Conservation (phyloP, 1,140 invertebrate species). For the Propsilocerus akamusi region DNA sequence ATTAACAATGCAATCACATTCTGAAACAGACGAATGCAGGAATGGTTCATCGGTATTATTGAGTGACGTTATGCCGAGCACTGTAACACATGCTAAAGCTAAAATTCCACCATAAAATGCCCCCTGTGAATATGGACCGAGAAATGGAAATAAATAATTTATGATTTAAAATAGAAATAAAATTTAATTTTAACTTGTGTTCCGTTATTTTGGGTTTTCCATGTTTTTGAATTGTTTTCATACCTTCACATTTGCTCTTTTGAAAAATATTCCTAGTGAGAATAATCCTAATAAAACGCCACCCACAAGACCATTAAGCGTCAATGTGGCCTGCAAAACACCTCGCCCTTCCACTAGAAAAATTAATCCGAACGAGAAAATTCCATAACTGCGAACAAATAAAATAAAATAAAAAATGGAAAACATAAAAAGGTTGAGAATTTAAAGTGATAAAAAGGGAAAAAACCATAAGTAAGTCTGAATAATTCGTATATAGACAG, state of each 20-base stretch:
- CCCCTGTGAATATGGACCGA: slow-evolving; percentile 14
- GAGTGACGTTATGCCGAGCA: slow-evolving; percentile 28
- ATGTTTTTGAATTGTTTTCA: slow-evolving; percentile 8
- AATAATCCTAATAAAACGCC: slow-evolving; percentile 72
- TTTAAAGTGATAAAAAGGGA: no score
- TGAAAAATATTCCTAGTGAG: slow-evolving; percentile 73
- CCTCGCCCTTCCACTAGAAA: slow-evolving; percentile 65
- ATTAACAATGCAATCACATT: slow-evolving; percentile 26
- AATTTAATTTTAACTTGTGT: not conserved
- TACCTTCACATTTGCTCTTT: slow-evolving; percentile 61
- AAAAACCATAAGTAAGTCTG: no score
- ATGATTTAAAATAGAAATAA: not conserved
- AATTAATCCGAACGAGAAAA: slow-evolving; percentile 34
- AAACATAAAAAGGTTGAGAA: slow-evolving; percentile 8
- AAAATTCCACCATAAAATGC: slow-evolving; percentile 29
- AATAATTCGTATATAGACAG: no score
- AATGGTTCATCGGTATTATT: slow-evolving; percentile 23
- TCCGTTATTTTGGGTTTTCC: not conserved
- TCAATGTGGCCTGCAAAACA: slow-evolving; percentile 65
- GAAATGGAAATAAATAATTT: not conserved
- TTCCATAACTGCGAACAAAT: slow-evolving; percentile 25
- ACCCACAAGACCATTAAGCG: slow-evolving; percentile 74
- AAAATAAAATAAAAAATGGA: slow-evolving; percentile 9
- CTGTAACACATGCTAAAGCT: slow-evolving; percentile 26
- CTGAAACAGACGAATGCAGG: slow-evolving; percentile 23